phyloP scores from a whole-genome alignment of 1,140 invertebrate genomes.

The Mylabris phalerata region DNA sequence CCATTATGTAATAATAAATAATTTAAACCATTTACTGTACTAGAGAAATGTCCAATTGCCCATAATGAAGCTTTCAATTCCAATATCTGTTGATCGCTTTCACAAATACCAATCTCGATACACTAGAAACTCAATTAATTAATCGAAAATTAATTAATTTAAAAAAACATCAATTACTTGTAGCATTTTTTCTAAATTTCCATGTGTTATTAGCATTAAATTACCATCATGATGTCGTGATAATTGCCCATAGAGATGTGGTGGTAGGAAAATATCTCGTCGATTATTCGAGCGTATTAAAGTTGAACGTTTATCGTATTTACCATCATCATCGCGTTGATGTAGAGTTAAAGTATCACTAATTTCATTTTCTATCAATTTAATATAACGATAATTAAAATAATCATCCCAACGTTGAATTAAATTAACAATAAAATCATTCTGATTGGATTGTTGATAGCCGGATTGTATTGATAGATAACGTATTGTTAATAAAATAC shows the following conservation, averaged over 20 bases:
- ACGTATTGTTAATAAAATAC: constrained; percentile 73
- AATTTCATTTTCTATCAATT: constrained; percentile 78
- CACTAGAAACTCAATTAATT: constrained; percentile 25
- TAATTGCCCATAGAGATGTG: constrained; percentile 85
- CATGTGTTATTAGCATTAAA: constrained; percentile 52
- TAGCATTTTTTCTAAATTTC: constrained; percentile 42
- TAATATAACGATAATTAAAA: constrained; percentile 77
- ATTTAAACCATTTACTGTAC: constrained; percentile 64
- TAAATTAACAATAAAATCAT: constrained; percentile 64
- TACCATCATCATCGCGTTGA: constrained; percentile 72
- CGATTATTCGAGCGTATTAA: constrained; percentile 29
- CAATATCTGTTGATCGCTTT: constrained; percentile 57
- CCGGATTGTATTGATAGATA: constrained; percentile 67
- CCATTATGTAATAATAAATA: constrained; percentile 53
- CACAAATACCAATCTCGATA: constrained; percentile 45
- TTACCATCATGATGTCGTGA: constrained; percentile 70
- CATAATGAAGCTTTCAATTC: constrained; percentile 84
- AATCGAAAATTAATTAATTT: background rate
- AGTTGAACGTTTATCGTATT: constrained; percentile 58
- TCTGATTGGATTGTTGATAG: constrained; percentile 59
- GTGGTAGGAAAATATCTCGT: constrained; percentile 63
- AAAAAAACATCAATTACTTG: constrained; percentile 36
- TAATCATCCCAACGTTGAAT: constrained; percentile 68
- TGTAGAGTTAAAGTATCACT: constrained; percentile 82
- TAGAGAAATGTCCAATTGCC: constrained; percentile 78